These are phyloP conservation scores for Perccottus glenii DNA, from an alignment of 2,113 vertebrate species.

Conservation along the genomic window DNA sequence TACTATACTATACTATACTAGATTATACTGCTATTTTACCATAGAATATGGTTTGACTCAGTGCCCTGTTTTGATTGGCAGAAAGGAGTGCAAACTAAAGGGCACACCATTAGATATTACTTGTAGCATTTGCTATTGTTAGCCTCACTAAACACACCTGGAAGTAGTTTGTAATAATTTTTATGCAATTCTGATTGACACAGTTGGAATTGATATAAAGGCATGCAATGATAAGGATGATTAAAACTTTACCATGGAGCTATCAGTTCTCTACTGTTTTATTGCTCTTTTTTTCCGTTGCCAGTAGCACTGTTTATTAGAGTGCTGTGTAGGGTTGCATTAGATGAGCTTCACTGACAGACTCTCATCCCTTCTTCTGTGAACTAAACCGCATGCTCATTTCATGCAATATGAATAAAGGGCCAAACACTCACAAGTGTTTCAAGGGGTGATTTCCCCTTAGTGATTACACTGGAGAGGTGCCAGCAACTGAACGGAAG, in stretches of 20 bases:
- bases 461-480: slow-evolving; percentile 51
- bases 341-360: slow-evolving; percentile 46
- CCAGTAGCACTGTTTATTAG: slow-evolving; percentile 37
- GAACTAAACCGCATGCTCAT: slow-evolving; percentile 53
- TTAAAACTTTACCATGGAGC: background rate
- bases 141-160: no score
- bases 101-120: no score
- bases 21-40: no score
- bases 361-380: slow-evolving; percentile 36
- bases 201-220: background rate
- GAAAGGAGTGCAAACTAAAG: no score
- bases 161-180: background rate
- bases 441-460: slow-evolving; percentile 57
- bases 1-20: no score
- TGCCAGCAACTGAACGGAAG: slow-evolving; percentile 43
- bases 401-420: slow-evolving; percentile 53
- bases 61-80: no score
- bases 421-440: slow-evolving; percentile 52
- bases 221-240: background rate
- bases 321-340: slow-evolving; percentile 36
- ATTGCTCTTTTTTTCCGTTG: slow-evolving; percentile 32
- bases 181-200: background rate
- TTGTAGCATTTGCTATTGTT: no score
- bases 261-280: slow-evolving; percentile 5
- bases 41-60: no score